Percentiles rank a stretch among this genome's conserved stretches.
These are phyloP conservation scores for Piliocolobus tephrosceles DNA, from an alignment of 2,113 vertebrate species.

Conservation along the genomic window DNA sequence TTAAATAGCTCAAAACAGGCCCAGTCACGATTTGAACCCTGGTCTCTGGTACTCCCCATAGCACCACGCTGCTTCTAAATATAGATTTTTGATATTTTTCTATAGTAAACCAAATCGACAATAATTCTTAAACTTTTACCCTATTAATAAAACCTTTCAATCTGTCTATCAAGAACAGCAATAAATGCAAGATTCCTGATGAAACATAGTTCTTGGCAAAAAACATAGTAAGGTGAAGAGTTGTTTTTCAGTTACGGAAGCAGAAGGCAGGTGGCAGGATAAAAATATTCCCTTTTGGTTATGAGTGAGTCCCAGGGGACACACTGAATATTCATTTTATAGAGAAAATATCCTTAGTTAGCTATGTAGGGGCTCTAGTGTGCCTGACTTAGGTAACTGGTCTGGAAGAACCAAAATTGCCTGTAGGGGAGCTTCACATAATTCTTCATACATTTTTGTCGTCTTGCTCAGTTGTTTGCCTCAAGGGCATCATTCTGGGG, in stretches of 20 bases:
- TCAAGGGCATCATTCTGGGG: slow-evolving; percentile 60
- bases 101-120: neutral
- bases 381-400: neutral
- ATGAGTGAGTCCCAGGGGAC: neutral
- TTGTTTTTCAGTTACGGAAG: neutral
- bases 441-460: neutral
- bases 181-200: neutral
- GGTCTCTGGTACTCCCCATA: neutral
- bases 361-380: neutral
- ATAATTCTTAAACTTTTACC: neutral
- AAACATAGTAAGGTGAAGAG: neutral
- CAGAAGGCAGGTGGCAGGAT: neutral
- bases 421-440: neutral
- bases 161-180: neutral
- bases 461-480: slow-evolving; percentile 46
- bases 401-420: slow-evolving; percentile 51
- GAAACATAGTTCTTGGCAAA: neutral
- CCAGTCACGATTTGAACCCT: neutral
- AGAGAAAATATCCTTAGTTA: slow-evolving; percentile 25
- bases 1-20: neutral
- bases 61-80: neutral
- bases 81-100: neutral
- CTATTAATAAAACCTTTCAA: neutral
- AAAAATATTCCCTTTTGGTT: neutral
- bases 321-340: slow-evolving; percentile 60